These are phyloP conservation scores for Apotomis turbidana DNA, from an alignment of 2,888 invertebrate genomes.

Conservation along the genomic window DNA sequence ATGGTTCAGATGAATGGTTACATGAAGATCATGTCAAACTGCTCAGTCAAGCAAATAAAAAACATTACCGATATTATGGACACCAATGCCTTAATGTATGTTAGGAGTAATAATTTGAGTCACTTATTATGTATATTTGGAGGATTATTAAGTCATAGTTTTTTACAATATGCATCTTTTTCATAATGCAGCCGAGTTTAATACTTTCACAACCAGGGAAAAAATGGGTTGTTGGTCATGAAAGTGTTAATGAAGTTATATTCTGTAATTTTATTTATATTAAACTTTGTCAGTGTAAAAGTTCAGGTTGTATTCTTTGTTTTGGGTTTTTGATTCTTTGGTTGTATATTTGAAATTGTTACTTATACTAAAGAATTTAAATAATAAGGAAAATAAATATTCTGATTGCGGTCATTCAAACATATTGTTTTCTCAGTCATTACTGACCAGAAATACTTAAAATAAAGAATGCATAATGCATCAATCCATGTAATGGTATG, in stretches of 20 bases:
- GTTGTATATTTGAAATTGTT: too few relatives aligned
- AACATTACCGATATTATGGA: slow-evolving; percentile 66
- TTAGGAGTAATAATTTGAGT: slow-evolving; percentile 45
- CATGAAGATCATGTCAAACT: slow-evolving; percentile 53
- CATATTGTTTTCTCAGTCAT: too few relatives aligned
- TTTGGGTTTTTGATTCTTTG: background rate
- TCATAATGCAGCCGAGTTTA: background rate
- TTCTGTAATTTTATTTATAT: background rate
- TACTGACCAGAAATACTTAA: too few relatives aligned
- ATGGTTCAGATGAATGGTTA: slow-evolving; percentile 94
- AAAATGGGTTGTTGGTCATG: too few relatives aligned
- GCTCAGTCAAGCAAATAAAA: slow-evolving; percentile 63
- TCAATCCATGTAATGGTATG: background rate
- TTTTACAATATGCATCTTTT: background rate
- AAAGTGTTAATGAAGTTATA: background rate
- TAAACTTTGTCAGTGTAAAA: background rate
- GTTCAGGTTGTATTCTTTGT: background rate
- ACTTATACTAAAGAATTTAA: too few relatives aligned
- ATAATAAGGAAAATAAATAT: too few relatives aligned
- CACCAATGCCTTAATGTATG: slow-evolving; percentile 63
- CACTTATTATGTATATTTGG: slow-evolving; percentile 3
- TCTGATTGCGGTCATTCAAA: too few relatives aligned
- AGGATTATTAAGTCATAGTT: background rate
- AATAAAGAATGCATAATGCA: background rate
- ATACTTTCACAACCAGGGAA: too few relatives aligned